Percentiles rank a stretch among this genome's conserved stretches.
phyloP scores from a whole-genome alignment of 2,888 invertebrate species.

The Rapana venosa region DNA sequence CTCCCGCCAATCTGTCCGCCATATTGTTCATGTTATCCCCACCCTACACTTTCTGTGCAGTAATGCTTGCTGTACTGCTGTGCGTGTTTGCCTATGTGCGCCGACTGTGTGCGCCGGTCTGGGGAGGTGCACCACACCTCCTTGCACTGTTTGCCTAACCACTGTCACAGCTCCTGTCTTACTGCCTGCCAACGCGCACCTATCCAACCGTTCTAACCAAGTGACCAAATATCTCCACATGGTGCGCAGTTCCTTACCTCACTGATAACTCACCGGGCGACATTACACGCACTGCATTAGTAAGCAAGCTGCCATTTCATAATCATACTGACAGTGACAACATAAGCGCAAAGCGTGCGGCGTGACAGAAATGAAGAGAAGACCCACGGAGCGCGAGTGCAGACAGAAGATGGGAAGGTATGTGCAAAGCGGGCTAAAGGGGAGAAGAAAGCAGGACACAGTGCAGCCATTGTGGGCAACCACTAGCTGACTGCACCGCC shows the following conservation, averaged over 20 bases:
- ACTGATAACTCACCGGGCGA: not conserved
- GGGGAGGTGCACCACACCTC: not conserved
- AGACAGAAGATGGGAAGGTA: not conserved
- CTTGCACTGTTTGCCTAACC: not conserved
- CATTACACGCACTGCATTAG: not conserved
- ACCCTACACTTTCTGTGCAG: not conserved
- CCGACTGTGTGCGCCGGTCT: not conserved
- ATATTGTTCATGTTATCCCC: not conserved
- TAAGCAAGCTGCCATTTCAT: not conserved
- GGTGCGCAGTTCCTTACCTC: not conserved
- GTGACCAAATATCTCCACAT: not conserved
- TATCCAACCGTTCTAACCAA: not conserved
- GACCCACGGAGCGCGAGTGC: not conserved
- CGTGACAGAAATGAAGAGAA: not conserved
- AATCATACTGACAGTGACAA: not conserved
- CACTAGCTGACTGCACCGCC: slow-evolving; percentile 9
- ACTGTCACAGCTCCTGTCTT: slow-evolving; percentile 4
- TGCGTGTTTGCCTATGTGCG: not conserved
- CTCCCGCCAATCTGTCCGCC: slow-evolving; percentile 16
- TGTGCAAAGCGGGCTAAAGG: not conserved
- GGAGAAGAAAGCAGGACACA: not conserved
- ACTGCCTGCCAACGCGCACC: not conserved
- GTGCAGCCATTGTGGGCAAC: slow-evolving; percentile 3
- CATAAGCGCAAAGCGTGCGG: not conserved
- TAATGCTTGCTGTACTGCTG: not conserved